A percentile compares a stretch with the other conserved stretches of the same genome.
phyloP scores from a whole-genome alignment of 2,888 invertebrate genomes.

The Leptinotarsa tumamoca region DNA sequence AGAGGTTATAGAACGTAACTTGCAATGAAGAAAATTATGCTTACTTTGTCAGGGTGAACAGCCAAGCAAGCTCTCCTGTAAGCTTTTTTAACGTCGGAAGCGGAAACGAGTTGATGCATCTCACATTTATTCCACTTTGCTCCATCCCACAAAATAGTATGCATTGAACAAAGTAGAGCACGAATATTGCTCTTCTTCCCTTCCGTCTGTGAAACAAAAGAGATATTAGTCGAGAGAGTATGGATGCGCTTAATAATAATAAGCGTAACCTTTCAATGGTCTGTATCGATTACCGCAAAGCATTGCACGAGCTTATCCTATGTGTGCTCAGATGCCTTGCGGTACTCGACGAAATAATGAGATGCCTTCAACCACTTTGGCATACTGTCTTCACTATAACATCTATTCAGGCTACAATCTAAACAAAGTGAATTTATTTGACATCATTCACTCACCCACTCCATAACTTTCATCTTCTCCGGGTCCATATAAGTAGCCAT shows the following conservation, averaged over 20 bases:
- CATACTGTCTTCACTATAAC: no score
- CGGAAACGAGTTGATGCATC: conserved; percentile 93
- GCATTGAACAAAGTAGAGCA: conserved; percentile 93
- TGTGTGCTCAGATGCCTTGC: no score
- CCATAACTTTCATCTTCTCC: conserved; percentile 84
- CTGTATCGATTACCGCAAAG: no score
- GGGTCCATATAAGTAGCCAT: conserved; percentile 91
- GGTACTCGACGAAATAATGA: no score
- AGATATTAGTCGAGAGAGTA: background rate
- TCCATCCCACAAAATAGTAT: conserved; percentile 93
- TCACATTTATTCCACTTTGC: conserved; percentile 93
- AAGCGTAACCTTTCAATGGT: no score
- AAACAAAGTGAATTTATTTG: background rate
- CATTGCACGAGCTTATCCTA: no score
- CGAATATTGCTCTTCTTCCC: conserved; percentile 97
- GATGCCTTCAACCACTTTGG: no score
- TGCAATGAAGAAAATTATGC: conserved; percentile 25
- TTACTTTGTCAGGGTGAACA: conserved; percentile 98
- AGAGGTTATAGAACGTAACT: no score
- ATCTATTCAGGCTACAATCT: no score
- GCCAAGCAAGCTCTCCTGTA: conserved; percentile 96
- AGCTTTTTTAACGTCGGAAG: conserved; percentile 94
- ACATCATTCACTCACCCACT: conserved; percentile 73
- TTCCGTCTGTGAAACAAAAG: conserved; percentile 75
- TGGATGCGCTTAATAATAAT: no score